phyloP scores from a whole-genome alignment of 2,113 vertebrate genomes.

The Ibidorhyncha struthersii region DNA sequence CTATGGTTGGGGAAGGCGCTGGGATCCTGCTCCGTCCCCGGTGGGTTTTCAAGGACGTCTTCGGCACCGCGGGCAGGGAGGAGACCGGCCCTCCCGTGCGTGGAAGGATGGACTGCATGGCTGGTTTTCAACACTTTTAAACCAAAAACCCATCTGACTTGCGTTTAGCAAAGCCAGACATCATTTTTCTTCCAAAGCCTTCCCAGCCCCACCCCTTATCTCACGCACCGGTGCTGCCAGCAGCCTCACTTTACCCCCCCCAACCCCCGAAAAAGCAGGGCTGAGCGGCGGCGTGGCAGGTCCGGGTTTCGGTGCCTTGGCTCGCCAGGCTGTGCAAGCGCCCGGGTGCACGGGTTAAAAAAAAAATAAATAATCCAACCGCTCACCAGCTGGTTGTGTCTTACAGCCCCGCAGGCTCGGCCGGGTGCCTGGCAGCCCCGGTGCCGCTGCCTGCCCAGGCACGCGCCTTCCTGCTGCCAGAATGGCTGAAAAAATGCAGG shows the following conservation, averaged over 20 bases:
- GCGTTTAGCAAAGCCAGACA: neutral
- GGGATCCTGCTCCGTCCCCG: neutral
- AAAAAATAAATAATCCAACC: neutral
- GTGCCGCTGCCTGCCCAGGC: constrained; percentile 1
- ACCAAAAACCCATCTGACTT: neutral
- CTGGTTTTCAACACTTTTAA: neutral
- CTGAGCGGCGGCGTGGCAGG: accelerated
- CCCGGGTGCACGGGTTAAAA: neutral
- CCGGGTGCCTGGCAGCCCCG: neutral
- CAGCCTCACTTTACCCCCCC: neutral
- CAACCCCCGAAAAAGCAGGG: neutral
- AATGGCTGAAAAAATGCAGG: neutral
- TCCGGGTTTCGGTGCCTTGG: neutral
- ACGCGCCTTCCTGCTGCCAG: neutral
- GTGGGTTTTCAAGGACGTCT: neutral
- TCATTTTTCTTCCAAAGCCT: neutral
- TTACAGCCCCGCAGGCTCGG: neutral
- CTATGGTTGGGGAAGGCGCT: accelerated
- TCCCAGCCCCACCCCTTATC: neutral
- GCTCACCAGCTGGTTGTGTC: neutral
- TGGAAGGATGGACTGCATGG: neutral
- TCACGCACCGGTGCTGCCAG: accelerated
- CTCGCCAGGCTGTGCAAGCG: neutral
- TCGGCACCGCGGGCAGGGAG: accelerated
- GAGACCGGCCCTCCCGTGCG: accelerated